Evolutionary conservation across 2,113 vertebrate species (phyloP).

Genomic region (Neoarius graeffei): DNA sequence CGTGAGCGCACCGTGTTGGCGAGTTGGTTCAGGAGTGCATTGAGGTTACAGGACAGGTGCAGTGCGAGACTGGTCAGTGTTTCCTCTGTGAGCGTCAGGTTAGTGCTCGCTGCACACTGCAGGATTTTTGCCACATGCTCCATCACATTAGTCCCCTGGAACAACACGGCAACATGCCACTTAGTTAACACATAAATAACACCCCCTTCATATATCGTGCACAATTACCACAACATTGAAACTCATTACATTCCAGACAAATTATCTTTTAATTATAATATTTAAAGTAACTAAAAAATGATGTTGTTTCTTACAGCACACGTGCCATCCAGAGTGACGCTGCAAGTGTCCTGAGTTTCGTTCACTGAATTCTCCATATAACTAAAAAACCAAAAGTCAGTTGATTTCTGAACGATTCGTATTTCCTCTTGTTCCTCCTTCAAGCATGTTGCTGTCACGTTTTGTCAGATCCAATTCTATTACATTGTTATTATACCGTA

Average conservation of each 20-base stretch:
- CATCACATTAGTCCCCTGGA: constrained; percentile 44
- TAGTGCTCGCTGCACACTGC: constrained; percentile 61
- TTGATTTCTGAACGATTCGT: background rate
- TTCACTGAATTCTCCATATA: constrained; percentile 15
- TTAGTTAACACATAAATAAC: background rate
- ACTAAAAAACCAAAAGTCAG: background rate
- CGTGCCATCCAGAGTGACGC: constrained; percentile 31
- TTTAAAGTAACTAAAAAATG: background rate
- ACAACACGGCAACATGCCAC: background rate
- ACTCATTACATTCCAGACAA: background rate
- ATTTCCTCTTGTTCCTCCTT: background rate
- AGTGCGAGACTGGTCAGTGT: constrained; percentile 57
- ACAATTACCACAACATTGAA: background rate
- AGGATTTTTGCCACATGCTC: constrained; percentile 58
- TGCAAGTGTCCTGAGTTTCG: constrained; percentile 38
- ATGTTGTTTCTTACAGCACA: constrained; percentile 44
- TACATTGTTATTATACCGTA: background rate
- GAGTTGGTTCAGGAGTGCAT: constrained; percentile 62
- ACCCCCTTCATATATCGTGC: background rate
- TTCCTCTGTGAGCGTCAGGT: constrained; percentile 63
- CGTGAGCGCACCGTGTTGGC: constrained; percentile 58
- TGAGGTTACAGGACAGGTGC: constrained; percentile 63
- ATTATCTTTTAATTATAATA: background rate
- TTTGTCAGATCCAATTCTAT: background rate
- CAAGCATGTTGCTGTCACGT: background rate